Evolutionary conservation across 2,797 vertebrate genomes (phyloP).

Genomic region (Lophius americanus): DNA sequence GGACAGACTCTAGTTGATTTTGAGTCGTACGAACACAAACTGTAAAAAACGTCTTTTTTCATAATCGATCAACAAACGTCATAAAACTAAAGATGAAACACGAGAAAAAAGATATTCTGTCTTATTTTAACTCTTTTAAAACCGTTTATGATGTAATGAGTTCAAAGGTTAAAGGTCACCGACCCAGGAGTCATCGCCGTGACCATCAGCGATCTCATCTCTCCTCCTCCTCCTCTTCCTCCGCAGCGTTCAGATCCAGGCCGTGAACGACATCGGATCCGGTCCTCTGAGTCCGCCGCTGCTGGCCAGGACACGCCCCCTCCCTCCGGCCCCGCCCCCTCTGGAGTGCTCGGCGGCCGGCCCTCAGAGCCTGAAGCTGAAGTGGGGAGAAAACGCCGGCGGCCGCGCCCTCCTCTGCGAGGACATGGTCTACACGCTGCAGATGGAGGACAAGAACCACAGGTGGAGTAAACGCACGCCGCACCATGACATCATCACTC

Average conservation of each 20-base stretch:
- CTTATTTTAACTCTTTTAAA: too few species aligned
- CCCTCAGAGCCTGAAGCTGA: constrained; percentile 97
- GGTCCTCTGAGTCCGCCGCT: constrained; percentile 89
- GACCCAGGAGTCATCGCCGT: too few species aligned
- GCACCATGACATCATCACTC: neutral
- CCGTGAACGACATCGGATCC: constrained; percentile 92
- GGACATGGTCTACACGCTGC: constrained; percentile 90
- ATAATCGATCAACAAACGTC: too few species aligned
- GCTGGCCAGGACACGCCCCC: constrained; percentile 88
- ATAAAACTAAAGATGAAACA: too few species aligned
- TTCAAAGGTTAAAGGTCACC: too few species aligned
- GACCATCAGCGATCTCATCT: neutral
- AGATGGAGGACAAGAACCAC: constrained; percentile 95
- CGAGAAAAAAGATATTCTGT: too few species aligned
- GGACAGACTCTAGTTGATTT: too few species aligned
- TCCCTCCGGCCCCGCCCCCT: constrained; percentile 92
- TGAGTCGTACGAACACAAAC: too few species aligned
- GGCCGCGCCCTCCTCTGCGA: constrained; percentile 83
- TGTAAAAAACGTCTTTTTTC: too few species aligned
- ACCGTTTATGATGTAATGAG: too few species aligned
- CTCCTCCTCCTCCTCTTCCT: neutral
- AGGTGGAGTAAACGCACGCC: constrained; percentile 77
- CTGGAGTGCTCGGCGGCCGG: constrained; percentile 94
- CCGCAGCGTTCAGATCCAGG: constrained; percentile 91
- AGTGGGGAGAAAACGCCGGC: constrained; percentile 91